phyloP scores from a whole-genome alignment of 1,140 invertebrate species.

The Zophobas atratus region DNA sequence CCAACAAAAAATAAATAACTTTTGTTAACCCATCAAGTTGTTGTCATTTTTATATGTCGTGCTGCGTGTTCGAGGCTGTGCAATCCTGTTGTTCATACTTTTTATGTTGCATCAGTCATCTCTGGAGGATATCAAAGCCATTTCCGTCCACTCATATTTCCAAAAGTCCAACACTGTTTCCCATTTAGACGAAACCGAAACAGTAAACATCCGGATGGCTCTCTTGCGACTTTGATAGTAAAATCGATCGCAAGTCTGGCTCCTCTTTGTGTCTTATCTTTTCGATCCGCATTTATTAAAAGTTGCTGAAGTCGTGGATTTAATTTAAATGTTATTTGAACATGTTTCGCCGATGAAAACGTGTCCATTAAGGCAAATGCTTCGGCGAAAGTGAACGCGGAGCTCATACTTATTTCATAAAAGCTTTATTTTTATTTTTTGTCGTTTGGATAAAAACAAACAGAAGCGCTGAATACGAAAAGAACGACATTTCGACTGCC shows the following conservation, averaged over 20 bases:
- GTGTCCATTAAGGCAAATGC: too few relatives aligned
- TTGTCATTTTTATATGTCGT: neutral
- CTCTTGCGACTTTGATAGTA: slow-evolving; percentile 26
- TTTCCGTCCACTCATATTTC: slow-evolving; percentile 35
- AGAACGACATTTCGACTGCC: too few relatives aligned
- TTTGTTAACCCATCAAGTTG: neutral
- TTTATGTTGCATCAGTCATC: slow-evolving; percentile 30
- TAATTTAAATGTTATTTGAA: slow-evolving; percentile 3
- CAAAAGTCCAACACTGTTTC: slow-evolving; percentile 33
- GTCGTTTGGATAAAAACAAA: too few relatives aligned
- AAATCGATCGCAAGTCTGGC: slow-evolving; percentile 14
- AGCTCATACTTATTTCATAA: too few relatives aligned
- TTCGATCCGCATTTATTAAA: slow-evolving; percentile 32
- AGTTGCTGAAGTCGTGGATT: slow-evolving; percentile 1
- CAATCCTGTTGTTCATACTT: neutral
- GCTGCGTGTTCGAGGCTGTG: neutral
- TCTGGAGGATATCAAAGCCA: slow-evolving; percentile 8
- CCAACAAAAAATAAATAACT: slow-evolving; percentile 11
- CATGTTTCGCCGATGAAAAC: too few relatives aligned
- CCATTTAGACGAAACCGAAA: slow-evolving; percentile 29
- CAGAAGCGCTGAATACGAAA: too few relatives aligned
- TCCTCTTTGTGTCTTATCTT: slow-evolving; percentile 1
- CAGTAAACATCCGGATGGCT: slow-evolving; percentile 29
- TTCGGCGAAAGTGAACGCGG: too few relatives aligned
- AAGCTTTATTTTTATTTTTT: too few relatives aligned